These are phyloP conservation scores for Progne subis DNA, from an alignment of 2,113 vertebrate species.

Conservation along the genomic window DNA sequence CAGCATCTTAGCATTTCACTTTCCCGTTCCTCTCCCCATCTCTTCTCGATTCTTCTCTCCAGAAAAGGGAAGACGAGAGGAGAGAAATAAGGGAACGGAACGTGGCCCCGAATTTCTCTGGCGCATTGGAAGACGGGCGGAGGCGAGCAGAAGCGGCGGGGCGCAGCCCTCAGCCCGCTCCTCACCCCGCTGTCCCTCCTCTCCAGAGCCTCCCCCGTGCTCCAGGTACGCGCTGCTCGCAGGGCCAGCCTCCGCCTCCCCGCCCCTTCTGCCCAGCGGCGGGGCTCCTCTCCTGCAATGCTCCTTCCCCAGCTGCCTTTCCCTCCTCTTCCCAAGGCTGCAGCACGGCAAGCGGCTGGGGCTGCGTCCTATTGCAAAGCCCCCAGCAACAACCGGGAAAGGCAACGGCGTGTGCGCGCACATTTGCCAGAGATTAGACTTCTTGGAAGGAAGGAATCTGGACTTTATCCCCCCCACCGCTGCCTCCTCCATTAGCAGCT, in stretches of 20 bases:
- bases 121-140: not conserved
- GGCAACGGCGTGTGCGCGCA: not conserved
- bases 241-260: not conserved
- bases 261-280: not conserved
- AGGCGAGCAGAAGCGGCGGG: not conserved
- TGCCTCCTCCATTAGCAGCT: constrained; percentile 14
- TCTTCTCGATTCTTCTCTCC: not conserved
- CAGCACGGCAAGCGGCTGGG: not conserved
- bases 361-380: not conserved
- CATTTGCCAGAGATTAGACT: constrained; percentile 18
- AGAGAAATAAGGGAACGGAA: not conserved
- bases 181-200: not conserved
- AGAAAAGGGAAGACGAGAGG: not conserved
- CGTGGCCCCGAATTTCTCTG: not conserved
- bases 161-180: not conserved
- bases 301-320: not conserved
- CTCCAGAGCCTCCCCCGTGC: not conserved
- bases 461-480: constrained; percentile 33
- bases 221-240: not conserved
- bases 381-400: not conserved
- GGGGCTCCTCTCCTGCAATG: not conserved
- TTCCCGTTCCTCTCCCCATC: not conserved
- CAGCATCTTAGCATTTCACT: not conserved
- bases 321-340: not conserved
- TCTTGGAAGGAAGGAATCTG: constrained; percentile 21